phyloP scores from a whole-genome alignment of 2,797 vertebrate genomes.

The Enteromius afrohamiltoni region DNA sequence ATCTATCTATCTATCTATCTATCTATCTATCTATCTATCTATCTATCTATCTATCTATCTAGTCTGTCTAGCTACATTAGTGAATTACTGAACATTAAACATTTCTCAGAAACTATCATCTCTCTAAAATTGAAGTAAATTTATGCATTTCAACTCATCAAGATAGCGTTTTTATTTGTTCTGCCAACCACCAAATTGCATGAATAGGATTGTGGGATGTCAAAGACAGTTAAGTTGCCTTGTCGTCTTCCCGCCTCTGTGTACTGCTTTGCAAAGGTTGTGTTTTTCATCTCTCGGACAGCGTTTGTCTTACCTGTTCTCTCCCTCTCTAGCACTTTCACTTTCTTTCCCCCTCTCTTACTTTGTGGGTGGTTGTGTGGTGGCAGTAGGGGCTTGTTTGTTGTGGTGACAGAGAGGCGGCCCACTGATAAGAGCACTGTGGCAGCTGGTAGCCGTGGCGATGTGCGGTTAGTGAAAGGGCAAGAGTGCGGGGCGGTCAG shows the following conservation, averaged over 20 bases:
- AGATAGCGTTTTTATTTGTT: neutral
- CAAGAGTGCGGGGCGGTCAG: conserved; percentile 42
- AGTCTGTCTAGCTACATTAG: neutral
- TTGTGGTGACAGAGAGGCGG: conserved; percentile 51
- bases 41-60: neutral
- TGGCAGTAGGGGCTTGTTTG: conserved; percentile 50
- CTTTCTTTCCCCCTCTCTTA: neutral
- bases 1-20: neutral
- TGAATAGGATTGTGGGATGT: neutral
- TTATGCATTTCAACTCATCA: neutral
- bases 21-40: neutral
- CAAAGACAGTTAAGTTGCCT: neutral
- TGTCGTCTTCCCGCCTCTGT: neutral
- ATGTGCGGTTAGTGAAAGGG: conserved; percentile 54
- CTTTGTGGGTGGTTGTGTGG: conserved; percentile 28
- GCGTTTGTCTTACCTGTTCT: conserved; percentile 9
- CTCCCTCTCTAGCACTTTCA: neutral
- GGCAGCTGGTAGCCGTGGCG: conserved; percentile 44
- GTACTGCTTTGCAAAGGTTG: neutral
- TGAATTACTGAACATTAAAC: neutral
- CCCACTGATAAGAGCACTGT: conserved; percentile 45
- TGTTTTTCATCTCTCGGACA: neutral
- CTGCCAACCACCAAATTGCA: neutral
- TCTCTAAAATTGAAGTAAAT: neutral
- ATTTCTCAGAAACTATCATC: neutral